A percentile compares a stretch with the other conserved stretches of the same genome.
phyloP scores from a whole-genome alignment of 2,113 vertebrate genomes.

The Sarotherodon lohbergeri region DNA sequence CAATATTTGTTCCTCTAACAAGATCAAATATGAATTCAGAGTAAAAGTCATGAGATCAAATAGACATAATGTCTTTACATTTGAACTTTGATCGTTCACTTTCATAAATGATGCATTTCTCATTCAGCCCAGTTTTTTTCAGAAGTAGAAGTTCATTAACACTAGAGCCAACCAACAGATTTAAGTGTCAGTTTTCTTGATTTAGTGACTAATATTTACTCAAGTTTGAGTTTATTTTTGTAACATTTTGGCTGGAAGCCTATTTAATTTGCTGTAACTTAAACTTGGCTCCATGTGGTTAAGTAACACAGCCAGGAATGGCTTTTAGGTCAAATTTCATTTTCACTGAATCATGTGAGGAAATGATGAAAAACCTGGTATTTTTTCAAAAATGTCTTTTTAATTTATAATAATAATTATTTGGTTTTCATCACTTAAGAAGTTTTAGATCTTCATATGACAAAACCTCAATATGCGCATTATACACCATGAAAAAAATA shows the following conservation, averaged over 20 bases:
- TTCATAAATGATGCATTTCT: no score
- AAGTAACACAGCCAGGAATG: neutral
- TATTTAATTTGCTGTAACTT: neutral
- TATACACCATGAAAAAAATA: neutral
- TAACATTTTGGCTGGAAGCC: neutral
- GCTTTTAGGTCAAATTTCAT: neutral
- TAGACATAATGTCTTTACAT: neutral
- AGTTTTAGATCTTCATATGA: neutral
- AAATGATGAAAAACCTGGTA: neutral
- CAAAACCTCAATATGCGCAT: neutral
- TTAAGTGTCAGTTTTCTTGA: fast-evolving
- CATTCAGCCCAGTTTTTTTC: neutral
- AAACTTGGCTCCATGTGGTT: neutral
- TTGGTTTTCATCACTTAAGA: neutral
- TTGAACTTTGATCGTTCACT: neutral
- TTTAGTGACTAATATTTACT: neutral
- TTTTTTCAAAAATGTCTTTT: neutral
- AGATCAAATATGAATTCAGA: no score
- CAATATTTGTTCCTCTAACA: no score
- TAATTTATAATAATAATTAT: fast-evolving
- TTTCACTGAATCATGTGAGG: neutral
- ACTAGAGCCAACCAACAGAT: neutral
- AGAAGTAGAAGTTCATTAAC: neutral
- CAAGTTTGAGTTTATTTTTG: neutral
- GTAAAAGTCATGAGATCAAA: no score